phyloP scores from a whole-genome alignment of 2,113 vertebrate genomes.

The Pseudorhombus dupliciocellatus region DNA sequence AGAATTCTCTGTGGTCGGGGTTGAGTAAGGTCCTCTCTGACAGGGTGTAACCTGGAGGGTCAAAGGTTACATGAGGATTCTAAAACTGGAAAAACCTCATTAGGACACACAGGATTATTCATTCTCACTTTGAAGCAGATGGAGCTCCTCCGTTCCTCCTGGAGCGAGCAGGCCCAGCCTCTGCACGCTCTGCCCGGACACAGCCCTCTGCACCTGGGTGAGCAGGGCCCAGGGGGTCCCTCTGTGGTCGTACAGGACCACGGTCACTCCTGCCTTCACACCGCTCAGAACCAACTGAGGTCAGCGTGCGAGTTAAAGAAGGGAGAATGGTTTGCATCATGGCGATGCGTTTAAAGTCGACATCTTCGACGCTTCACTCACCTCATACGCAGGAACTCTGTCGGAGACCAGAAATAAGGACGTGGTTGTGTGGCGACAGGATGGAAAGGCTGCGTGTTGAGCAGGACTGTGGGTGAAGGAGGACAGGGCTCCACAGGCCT shows the following conservation, averaged over 20 bases:
- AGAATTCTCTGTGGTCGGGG: conserved; percentile 84
- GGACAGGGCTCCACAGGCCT: conserved; percentile 33
- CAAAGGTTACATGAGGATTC: background rate
- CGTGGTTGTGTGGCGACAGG: conserved; percentile 5
- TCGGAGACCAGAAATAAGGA: conserved; percentile 84
- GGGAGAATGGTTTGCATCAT: no score
- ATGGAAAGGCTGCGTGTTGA: background rate
- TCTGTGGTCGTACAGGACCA: conserved; percentile 83
- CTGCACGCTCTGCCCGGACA: conserved; percentile 73
- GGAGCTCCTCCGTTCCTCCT: conserved; percentile 82
- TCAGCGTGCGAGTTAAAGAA: no score
- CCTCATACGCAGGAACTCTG: conserved; percentile 86
- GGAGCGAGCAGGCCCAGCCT: conserved; percentile 84
- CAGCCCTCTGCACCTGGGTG: conserved; percentile 71
- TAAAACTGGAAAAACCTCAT: conserved; percentile 4
- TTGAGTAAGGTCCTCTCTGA: conserved; percentile 76
- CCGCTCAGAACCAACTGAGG: conserved; percentile 84
- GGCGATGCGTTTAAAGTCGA: background rate
- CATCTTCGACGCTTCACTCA: conserved; percentile 24
- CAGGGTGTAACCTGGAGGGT: conserved; percentile 76
- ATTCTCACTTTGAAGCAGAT: conserved; percentile 81
- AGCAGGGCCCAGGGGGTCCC: conserved; percentile 82
- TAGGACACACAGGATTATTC: conserved; percentile 13
- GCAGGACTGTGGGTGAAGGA: conserved; percentile 41
- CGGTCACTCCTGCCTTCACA: conserved; percentile 69